Conservation (phyloP, 2,888 invertebrate genomes). For the Apodemia mormo region DNA sequence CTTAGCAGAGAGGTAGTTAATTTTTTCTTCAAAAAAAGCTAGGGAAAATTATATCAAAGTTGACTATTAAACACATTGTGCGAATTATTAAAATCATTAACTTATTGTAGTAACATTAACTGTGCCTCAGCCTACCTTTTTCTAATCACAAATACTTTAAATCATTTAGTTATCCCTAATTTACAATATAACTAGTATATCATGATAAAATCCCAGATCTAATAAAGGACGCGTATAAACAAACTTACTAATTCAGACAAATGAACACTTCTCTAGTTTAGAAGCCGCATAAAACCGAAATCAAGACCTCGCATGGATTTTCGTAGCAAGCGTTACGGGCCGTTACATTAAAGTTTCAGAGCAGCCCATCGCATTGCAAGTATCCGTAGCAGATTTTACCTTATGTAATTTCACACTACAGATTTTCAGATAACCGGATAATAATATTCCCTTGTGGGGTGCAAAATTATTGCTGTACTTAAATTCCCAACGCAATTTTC, state of each 20-base stretch:
- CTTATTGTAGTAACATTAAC: too few relatives aligned
- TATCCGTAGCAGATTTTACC: constrained; percentile 54
- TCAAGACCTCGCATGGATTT: constrained; percentile 56
- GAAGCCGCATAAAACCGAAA: constrained; percentile 60
- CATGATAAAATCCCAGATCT: neutral
- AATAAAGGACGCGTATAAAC: constrained; percentile 28
- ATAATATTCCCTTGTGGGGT: constrained; percentile 41
- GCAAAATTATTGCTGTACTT: constrained; percentile 28
- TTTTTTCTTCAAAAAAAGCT: too few relatives aligned
- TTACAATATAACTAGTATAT: neutral
- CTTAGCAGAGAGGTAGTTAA: too few relatives aligned
- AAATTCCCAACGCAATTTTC: neutral
- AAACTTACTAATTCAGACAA: constrained; percentile 54
- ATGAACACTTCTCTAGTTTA: constrained; percentile 53
- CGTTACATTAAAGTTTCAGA: constrained; percentile 69
- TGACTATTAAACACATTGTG: too few relatives aligned
- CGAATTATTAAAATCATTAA: too few relatives aligned
- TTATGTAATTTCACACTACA: constrained; percentile 61
- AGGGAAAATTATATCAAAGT: too few relatives aligned
- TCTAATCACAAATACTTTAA: too few relatives aligned
- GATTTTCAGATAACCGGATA: constrained; percentile 50
- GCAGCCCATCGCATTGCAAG: constrained; percentile 48
- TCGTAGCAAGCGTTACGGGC: constrained; percentile 54
- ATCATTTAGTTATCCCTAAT: too few relatives aligned
- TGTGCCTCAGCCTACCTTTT: too few relatives aligned